Evolutionary conservation across 2,888 invertebrate genomes (phyloP).

Genomic region (Rhamphomyia laevipes): DNA sequence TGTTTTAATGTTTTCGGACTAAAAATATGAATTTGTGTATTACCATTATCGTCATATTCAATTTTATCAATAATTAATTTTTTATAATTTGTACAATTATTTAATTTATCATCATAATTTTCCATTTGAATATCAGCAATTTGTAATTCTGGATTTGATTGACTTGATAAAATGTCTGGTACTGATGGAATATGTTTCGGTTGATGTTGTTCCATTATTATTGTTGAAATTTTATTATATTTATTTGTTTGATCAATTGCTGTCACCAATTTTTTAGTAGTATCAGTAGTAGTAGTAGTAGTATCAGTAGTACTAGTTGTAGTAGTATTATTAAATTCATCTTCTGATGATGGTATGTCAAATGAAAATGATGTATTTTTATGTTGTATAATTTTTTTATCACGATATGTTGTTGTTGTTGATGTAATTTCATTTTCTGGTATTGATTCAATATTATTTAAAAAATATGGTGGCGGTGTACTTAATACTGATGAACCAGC

Average conservation of each 20-base stretch:
- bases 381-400: background rate
- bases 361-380: background rate
- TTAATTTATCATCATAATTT: background rate
- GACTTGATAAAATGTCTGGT: too few relatives aligned
- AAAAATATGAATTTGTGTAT: conserved; percentile 3
- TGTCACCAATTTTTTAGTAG: background rate
- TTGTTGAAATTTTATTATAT: background rate
- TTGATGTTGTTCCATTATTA: background rate
- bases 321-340: background rate
- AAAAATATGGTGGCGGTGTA: conserved; percentile 7
- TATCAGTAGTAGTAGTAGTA: background rate
- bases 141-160: too few relatives aligned
- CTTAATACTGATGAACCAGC: conserved; percentile 3
- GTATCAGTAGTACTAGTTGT: background rate
- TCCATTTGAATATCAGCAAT: background rate
- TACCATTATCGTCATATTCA: conserved; percentile 13
- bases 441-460: background rate
- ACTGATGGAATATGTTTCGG: background rate
- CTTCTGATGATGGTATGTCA: too few relatives aligned
- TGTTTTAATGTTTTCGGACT: background rate
- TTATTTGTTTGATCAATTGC: too few relatives aligned
- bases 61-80: conserved; percentile 6
- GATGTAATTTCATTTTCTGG: background rate
- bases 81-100: background rate
- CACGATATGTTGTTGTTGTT: background rate